Percentiles rank a stretch among this genome's conserved stretches.
Conservation (phyloP, 2,113 vertebrate genomes). For the Hyla sarda region DNA sequence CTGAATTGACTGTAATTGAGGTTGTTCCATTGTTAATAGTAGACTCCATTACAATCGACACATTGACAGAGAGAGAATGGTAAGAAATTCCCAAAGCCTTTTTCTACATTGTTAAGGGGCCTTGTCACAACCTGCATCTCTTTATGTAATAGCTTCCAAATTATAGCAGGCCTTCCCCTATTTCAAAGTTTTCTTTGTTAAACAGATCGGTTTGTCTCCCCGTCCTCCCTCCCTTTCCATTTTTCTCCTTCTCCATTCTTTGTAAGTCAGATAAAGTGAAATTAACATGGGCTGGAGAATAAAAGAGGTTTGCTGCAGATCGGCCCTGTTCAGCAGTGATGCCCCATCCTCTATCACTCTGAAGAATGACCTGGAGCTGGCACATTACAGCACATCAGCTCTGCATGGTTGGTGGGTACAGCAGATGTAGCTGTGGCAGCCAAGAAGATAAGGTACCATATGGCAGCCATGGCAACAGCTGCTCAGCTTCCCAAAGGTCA, state of each 20-base stretch:
- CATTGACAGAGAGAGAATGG: neutral
- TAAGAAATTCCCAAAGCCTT: neutral
- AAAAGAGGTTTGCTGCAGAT: slow-evolving; percentile 32
- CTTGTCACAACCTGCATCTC: slow-evolving; percentile 37
- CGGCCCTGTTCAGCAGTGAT: slow-evolving; percentile 33
- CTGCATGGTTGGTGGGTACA: slow-evolving; percentile 58
- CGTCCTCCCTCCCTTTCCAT: neutral
- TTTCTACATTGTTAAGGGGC: slow-evolving; percentile 25
- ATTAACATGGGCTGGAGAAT: neutral
- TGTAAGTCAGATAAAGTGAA: neutral
- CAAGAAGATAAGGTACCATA: slow-evolving; percentile 68
- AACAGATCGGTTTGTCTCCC: neutral
- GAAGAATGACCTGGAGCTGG: slow-evolving; percentile 23
- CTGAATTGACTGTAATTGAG: slow-evolving; percentile 13
- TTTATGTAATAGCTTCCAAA: neutral
- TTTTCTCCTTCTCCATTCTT: neutral
- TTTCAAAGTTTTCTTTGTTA: slow-evolving; percentile 28
- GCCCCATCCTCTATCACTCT: neutral
- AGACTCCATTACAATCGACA: slow-evolving; percentile 23
- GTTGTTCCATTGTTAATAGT: slow-evolving; percentile 19
- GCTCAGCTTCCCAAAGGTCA: slow-evolving; percentile 67
- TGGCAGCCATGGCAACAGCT: slow-evolving; percentile 70
- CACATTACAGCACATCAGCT: slow-evolving; percentile 15
- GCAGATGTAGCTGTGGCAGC: slow-evolving; percentile 68
- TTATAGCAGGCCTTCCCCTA: slow-evolving; percentile 35